A percentile compares a stretch with the other conserved stretches of the same genome.
phyloP scores from a whole-genome alignment of 2,888 invertebrate species.

The Acanthoscelides obtectus region DNA sequence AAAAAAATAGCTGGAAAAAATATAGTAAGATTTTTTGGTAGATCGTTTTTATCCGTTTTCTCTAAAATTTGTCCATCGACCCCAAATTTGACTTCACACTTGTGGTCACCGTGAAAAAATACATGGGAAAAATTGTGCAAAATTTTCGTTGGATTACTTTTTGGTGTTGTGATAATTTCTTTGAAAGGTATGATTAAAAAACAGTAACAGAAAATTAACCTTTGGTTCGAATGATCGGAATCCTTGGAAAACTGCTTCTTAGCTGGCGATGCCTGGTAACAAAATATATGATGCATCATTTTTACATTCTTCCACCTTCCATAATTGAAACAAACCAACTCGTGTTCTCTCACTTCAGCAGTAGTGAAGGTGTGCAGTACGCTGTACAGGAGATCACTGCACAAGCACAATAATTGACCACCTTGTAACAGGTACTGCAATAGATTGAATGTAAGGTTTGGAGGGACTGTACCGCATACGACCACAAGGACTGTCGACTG shows the following conservation, averaged over 20 bases:
- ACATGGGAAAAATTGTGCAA: too few relatives aligned
- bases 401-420: conserved; percentile 71
- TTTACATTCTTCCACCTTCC: conserved; percentile 78
- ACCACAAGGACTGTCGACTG: conserved; percentile 56
- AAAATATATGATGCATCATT: conserved; percentile 85
- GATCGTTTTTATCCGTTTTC: too few relatives aligned
- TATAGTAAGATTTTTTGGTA: too few relatives aligned
- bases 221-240: conserved; percentile 47
- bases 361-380: conserved; percentile 78
- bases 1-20: too few relatives aligned
- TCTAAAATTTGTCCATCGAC: too few relatives aligned
- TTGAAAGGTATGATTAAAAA: not conserved
- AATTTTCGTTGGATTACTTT: too few relatives aligned
- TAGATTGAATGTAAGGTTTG: conserved; percentile 60
- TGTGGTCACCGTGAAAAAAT: too few relatives aligned
- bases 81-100: too few relatives aligned
- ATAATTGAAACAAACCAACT: conserved; percentile 77
- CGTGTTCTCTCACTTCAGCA: conserved; percentile 79
- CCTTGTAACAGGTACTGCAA: conserved; percentile 70
- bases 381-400: conserved; percentile 74
- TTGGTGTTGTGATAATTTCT: too few relatives aligned
- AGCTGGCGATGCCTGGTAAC: conserved; percentile 81
- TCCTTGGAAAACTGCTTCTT: conserved; percentile 77
- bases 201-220: conserved; percentile 9
- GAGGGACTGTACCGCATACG: conserved; percentile 70